phyloP scores from a whole-genome alignment of 2,113 vertebrate species.

The Hydrochoerus hydrochaeris region DNA sequence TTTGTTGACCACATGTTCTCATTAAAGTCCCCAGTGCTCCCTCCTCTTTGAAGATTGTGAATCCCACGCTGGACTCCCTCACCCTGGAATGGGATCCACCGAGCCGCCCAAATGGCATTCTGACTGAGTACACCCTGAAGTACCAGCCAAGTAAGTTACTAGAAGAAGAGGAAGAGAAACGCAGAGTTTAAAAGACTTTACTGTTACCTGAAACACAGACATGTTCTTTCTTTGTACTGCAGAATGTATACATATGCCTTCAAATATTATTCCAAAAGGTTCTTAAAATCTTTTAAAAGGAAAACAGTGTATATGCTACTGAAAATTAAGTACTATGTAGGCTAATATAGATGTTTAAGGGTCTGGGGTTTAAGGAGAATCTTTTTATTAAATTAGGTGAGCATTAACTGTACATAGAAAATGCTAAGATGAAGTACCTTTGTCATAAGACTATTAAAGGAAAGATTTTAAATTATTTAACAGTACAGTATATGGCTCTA shows the following conservation, averaged over 20 bases:
- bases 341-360: background rate
- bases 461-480: constrained; percentile 7
- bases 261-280: constrained; percentile 2
- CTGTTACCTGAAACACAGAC: background rate
- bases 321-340: constrained; percentile 22
- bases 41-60: constrained; percentile 89
- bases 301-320: background rate
- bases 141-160: constrained; percentile 95
- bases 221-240: background rate
- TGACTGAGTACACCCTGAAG: constrained; percentile 94
- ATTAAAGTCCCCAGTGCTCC: constrained; percentile 93
- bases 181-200: background rate
- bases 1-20: constrained; percentile 65
- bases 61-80: constrained; percentile 92
- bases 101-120: constrained; percentile 91
- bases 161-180: background rate
- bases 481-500: background rate
- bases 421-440: background rate
- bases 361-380: background rate
- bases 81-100: constrained; percentile 96
- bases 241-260: background rate
- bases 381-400: background rate
- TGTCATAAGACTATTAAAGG: background rate
- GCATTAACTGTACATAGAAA: background rate
- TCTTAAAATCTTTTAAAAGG: constrained; percentile 38